Evolutionary conservation across 2,797 vertebrate species (phyloP).

Genomic region (Caiman crocodilus): DNA sequence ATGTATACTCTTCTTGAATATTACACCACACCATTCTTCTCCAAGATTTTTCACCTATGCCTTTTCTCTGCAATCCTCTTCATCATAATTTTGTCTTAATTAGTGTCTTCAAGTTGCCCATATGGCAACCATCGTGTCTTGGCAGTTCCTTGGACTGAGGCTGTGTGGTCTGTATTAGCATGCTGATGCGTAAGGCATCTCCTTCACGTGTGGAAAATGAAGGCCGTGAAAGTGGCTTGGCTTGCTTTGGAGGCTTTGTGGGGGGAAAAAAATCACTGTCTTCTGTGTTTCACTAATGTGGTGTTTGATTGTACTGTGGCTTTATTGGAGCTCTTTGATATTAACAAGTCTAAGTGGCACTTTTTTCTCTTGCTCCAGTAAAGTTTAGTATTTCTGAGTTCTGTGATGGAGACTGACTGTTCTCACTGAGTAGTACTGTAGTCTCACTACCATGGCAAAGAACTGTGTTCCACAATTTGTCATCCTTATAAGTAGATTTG

Average conservation of each 20-base stretch:
- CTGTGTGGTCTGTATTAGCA: not conserved
- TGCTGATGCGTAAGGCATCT: constrained; percentile 31
- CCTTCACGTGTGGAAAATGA: constrained; percentile 39
- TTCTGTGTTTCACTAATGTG: not conserved
- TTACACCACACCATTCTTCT: not conserved
- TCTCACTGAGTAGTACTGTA: not conserved
- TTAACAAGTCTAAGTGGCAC: constrained; percentile 14
- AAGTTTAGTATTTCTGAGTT: not conserved
- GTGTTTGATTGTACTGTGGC: not conserved
- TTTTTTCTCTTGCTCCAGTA: not conserved
- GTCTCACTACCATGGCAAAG: not conserved
- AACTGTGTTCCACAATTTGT: not conserved
- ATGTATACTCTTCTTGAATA: not conserved
- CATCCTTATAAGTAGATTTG: constrained; percentile 24
- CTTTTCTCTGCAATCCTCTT: constrained; percentile 22
- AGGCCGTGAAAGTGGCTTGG: not conserved
- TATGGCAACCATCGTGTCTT: constrained; percentile 1
- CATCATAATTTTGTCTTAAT: constrained; percentile 25
- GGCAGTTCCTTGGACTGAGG: constrained; percentile 39
- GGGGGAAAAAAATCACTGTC: not conserved
- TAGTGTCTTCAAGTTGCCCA: constrained; percentile 29
- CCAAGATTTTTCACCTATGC: not conserved
- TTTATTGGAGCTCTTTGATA: constrained; percentile 9
- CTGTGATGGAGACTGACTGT: not conserved
- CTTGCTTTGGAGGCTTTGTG: not conserved